Evolutionary conservation across 2,797 vertebrate species (phyloP).

Genomic region (Craterocephalus amniculus): DNA sequence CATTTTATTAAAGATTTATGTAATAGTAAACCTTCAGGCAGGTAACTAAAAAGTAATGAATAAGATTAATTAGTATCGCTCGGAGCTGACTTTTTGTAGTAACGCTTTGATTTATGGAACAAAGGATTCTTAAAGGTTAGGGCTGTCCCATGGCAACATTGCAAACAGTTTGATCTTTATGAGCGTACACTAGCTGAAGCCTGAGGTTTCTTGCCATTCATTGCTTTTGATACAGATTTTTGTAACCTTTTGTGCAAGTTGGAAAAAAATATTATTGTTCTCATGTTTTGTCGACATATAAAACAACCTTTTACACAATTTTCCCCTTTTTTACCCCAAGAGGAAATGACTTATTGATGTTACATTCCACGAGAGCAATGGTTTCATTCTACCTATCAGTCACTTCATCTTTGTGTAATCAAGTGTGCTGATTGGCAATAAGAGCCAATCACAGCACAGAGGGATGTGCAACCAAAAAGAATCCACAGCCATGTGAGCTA

Average conservation of each 20-base stretch:
- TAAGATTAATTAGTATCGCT: conserved; percentile 12
- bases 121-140: conserved; percentile 41
- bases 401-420: conserved; percentile 58
- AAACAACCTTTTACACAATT: neutral
- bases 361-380: conserved; percentile 16
- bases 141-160: conserved; percentile 19
- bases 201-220: conserved; percentile 25
- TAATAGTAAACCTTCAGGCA: neutral
- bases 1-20: neutral
- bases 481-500: conserved; percentile 58
- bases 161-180: conserved; percentile 22
- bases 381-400: conserved; percentile 54
- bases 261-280: conserved; percentile 2
- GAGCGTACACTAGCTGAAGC: neutral
- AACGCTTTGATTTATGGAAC: conserved; percentile 23
- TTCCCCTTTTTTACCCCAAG: neutral
- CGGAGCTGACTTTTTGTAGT: conserved; percentile 13
- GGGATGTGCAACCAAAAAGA: conserved; percentile 51
- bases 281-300: neutral
- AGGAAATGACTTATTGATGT: conserved; percentile 40
- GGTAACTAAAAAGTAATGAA: neutral
- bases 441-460: conserved; percentile 45
- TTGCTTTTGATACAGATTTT: conserved; percentile 20
- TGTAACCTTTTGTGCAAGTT: neutral
- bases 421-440: conserved; percentile 59